Conservation (phyloP, 2,797 vertebrate genomes). For the Xenops minutus region DNA sequence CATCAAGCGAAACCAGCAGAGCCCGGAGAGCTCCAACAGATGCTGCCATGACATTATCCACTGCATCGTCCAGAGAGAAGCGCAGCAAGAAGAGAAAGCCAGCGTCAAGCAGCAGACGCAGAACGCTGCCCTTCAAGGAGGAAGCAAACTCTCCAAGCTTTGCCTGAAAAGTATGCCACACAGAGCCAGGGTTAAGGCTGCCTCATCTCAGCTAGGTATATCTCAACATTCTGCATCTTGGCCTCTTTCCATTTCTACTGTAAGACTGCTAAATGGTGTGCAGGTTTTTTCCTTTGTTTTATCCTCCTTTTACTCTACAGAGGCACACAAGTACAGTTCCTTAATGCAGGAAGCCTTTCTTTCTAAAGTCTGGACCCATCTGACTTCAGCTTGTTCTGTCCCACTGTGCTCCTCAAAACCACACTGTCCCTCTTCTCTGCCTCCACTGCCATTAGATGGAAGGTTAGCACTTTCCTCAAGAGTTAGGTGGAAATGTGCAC, state of each 20-base stretch:
- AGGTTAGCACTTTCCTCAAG: not conserved
- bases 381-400: not conserved
- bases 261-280: not conserved
- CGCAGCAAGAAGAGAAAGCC: conserved; percentile 95
- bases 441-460: not conserved
- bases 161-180: conserved; percentile 75
- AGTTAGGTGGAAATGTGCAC: not conserved
- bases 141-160: conserved; percentile 82
- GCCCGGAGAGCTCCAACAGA: conserved; percentile 82
- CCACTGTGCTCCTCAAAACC: not conserved
- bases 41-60: conserved; percentile 88
- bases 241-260: not conserved
- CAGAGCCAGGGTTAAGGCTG: not conserved
- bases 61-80: conserved; percentile 89
- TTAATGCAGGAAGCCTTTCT: not conserved
- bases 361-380: not conserved
- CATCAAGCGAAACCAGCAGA: conserved; percentile 86
- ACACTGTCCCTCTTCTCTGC: not conserved
- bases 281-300: not conserved
- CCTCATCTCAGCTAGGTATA: not conserved
- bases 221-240: not conserved
- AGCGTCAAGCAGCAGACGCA: conserved; percentile 88
- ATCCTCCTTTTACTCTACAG: not conserved
- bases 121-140: conserved; percentile 81
- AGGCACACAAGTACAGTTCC: not conserved